phyloP scores from a whole-genome alignment of 2,113 vertebrate genomes.

The Acrocephalus kingi region DNA sequence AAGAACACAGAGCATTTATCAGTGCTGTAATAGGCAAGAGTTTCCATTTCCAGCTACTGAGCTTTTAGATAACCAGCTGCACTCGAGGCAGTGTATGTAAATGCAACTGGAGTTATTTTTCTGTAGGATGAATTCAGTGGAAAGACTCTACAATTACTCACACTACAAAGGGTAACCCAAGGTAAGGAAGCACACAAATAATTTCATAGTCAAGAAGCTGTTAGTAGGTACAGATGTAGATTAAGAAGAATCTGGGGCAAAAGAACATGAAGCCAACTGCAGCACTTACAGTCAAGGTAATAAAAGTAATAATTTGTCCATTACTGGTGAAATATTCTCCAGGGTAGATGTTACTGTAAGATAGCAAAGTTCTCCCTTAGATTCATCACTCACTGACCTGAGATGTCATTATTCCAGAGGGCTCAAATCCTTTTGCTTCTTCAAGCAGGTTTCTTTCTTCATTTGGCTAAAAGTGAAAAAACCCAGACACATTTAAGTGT shows the following conservation, averaged over 20 bases:
- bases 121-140: background rate
- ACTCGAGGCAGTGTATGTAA: background rate
- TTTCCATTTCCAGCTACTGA: background rate
- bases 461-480: conserved; percentile 81
- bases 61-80: background rate
- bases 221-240: background rate
- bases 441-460: conserved; percentile 95
- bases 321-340: background rate
- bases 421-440: conserved; percentile 88
- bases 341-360: background rate
- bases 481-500: background rate
- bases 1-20: background rate
- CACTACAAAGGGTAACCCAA: background rate
- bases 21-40: background rate
- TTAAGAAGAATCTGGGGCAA: background rate
- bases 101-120: background rate
- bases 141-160: background rate
- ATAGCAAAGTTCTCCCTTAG: background rate
- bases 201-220: background rate
- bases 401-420: conserved; percentile 66
- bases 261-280: background rate
- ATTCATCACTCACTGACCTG: conserved; percentile 73
- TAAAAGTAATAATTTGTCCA: background rate
- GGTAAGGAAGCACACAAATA: background rate
- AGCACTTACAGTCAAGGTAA: background rate